Percentiles rank a stretch among this genome's conserved stretches.
Evolutionary conservation across 2,797 vertebrate genomes (phyloP).

Genomic region (Smutsia gigantea): DNA sequence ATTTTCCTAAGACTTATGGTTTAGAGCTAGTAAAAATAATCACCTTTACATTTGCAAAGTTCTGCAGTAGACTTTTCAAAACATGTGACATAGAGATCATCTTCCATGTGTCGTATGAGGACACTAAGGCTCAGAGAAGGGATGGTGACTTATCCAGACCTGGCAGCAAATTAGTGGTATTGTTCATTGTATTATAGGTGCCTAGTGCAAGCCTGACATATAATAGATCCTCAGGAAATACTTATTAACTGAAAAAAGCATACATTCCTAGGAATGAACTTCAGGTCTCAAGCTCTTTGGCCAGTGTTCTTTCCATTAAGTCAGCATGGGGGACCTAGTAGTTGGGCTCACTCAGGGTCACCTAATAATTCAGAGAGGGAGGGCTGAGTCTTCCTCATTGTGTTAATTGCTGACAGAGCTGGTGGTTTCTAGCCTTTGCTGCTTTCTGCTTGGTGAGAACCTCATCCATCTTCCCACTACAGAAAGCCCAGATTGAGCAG

Average conservation of each 20-base stretch:
- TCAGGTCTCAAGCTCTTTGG: neutral
- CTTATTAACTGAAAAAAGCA: conserved; percentile 26
- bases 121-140: neutral
- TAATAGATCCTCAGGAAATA: neutral
- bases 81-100: neutral
- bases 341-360: neutral
- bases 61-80: conserved; percentile 22
- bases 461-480: neutral
- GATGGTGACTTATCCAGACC: neutral
- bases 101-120: neutral
- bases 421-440: conserved; percentile 9
- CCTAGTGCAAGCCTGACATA: neutral
- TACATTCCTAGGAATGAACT: conserved; percentile 28
- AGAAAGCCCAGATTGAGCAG: neutral
- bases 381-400: neutral
- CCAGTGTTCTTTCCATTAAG: conserved; percentile 21
- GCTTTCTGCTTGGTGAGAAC: conserved; percentile 18
- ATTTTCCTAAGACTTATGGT: conserved; percentile 40
- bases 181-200: neutral
- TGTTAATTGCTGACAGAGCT: neutral
- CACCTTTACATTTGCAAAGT: conserved; percentile 28
- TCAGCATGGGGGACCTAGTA: neutral
- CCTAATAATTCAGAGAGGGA: neutral
- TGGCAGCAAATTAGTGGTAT: neutral
- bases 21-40: neutral